Conservation (phyloP, 2,113 vertebrate species). For the Thamnaconus septentrionalis region DNA sequence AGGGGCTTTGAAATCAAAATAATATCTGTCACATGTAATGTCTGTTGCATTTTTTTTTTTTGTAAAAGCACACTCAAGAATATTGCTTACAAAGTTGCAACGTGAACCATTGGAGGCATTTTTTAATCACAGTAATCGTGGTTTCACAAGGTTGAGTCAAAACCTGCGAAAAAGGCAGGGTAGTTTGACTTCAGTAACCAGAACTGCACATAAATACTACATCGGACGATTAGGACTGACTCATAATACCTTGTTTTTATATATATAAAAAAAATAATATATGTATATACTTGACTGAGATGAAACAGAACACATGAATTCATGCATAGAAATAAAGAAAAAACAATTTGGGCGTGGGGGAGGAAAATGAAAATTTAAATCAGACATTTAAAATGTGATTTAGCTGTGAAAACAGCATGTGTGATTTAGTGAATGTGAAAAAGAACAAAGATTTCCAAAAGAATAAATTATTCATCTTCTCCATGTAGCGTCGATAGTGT, state of each 20-base stretch:
- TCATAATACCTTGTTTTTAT: constrained; percentile 28
- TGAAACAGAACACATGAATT: no score
- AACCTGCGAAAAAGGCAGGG: constrained; percentile 2
- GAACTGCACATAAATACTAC: constrained; percentile 32
- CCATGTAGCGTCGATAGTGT: constrained; percentile 13
- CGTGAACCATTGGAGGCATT: background rate
- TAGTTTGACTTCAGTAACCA: background rate
- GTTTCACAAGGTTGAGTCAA: constrained; percentile 44
- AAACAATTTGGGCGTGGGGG: constrained; percentile 15
- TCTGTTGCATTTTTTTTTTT: no score
- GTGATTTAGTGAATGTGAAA: constrained; percentile 5
- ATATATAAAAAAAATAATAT: constrained; percentile 33
- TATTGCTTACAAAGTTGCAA: background rate
- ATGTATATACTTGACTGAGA: constrained; percentile 17
- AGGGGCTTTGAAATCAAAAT: background rate
- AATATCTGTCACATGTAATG: background rate
- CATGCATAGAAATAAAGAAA: constrained; percentile 5
- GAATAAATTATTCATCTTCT: background rate
- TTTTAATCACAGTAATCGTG: constrained; percentile 11
- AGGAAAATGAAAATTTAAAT: background rate
- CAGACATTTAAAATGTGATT: constrained; percentile 13
- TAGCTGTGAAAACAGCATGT: background rate
- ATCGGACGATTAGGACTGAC: constrained; percentile 16
- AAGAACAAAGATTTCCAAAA: constrained; percentile 7
- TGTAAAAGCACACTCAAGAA: background rate